Conservation (phyloP, 1,140 invertebrate genomes). For the Drosophila fuyamai region DNA sequence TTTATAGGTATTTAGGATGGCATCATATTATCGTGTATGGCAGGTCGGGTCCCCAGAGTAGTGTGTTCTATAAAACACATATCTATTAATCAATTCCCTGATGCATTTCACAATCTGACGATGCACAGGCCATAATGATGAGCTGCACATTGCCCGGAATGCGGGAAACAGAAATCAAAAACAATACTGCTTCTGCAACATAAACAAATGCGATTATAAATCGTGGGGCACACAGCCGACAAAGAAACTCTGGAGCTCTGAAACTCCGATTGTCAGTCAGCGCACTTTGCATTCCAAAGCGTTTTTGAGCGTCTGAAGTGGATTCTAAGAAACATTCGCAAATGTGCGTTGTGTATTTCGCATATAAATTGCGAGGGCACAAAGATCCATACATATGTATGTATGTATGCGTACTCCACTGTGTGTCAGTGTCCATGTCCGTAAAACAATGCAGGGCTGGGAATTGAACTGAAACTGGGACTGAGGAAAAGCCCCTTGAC, state of each 20-base stretch:
- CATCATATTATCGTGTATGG: background rate
- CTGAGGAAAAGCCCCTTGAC: slow-evolving; percentile 55
- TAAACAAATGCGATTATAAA: slow-evolving; percentile 76
- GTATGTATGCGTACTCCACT: slow-evolving; percentile 1
- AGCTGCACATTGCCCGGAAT: slow-evolving; percentile 47
- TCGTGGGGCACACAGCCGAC: slow-evolving; percentile 43
- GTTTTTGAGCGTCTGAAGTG: slow-evolving; percentile 50
- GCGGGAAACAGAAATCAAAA: slow-evolving; percentile 42
- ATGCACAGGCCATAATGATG: slow-evolving; percentile 71
- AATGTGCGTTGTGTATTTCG: slow-evolving; percentile 58
- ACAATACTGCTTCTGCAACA: slow-evolving; percentile 48
- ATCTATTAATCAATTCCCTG: slow-evolving; percentile 2
- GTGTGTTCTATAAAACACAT: slow-evolving; percentile 2
- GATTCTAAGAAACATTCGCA: slow-evolving; percentile 54
- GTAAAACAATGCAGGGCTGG: slow-evolving; percentile 42
- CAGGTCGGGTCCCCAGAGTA: background rate
- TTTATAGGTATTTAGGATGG: background rate
- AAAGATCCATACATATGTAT: slow-evolving; percentile 11
- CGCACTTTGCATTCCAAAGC: slow-evolving; percentile 63
- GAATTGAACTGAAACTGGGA: background rate
- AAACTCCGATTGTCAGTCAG: slow-evolving; percentile 66
- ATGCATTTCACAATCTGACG: slow-evolving; percentile 45
- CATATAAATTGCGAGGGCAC: slow-evolving; percentile 58
- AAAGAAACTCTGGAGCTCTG: slow-evolving; percentile 14
- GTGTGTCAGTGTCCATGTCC: slow-evolving; percentile 54